Base-by-base conservation (phyloP, 2,113 vertebrate species). In the Lagenorhynchus albirostris region DNA sequence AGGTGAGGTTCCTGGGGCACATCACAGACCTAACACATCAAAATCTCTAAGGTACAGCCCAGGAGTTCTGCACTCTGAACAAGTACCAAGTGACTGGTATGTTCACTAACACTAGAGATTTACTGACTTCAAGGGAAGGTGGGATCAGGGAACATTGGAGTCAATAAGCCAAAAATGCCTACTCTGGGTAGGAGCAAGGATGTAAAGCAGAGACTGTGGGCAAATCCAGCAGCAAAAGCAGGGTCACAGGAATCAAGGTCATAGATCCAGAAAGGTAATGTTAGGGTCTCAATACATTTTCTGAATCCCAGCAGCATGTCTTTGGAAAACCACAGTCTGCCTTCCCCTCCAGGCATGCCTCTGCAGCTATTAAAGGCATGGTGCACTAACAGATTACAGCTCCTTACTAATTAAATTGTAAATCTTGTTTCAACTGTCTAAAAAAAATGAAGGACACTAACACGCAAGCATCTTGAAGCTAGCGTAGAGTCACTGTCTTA, bases 401-500 rank as follows among this genome's bases (percentile, higher is more conserved):
- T 91, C 36, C 77, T 68, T 91, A 62, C 71, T 96, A 95, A 94
- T 95, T 84, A 91, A 96, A 94, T 81, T 86, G 26, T 93, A 97
- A 93, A 95, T 95, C 95, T 86, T 95, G 6, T 91, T 96, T 65
- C 91, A 82, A 60, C n/a, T 93, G 62, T 85, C 93, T 70, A 80
- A 88, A 89, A 82, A 71, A 67, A 82, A 84, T 6, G 85, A 91
- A 97, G 67, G 62, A 71, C 77, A 65, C 47, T 93, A 91, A 94
- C 87, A 94, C 12, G 33, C 65, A 89, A 82, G 47, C 88, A 63
- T 91, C 53, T 94, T 84, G 81, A 93, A 95, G 25, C 67, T 71
- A 77, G 44, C 80, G 9, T 25, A 76, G 47, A 91, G 63, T 31
- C 70, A 50, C 89, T 91, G 91, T 94, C 93, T 97, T 87, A 15